Percentiles rank a stretch among this genome's conserved stretches.
These are phyloP conservation scores for Arctopsyche grandis DNA, from an alignment of 1,140 invertebrate genomes.

Conservation along the genomic window DNA sequence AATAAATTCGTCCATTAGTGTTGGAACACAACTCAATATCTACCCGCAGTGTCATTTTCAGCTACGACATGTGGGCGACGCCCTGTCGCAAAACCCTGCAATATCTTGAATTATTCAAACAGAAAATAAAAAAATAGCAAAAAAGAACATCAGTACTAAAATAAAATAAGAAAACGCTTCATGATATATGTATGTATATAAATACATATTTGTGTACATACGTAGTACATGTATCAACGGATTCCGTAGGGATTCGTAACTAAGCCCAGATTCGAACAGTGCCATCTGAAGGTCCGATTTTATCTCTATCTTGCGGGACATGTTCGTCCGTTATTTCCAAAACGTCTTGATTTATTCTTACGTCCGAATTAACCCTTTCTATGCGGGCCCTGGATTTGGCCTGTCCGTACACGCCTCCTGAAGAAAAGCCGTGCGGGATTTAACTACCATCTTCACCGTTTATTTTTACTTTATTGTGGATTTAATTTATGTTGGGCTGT, in stretches of 20 bases:
- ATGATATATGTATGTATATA: not conserved
- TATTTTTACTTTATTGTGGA: not conserved
- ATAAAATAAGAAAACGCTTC: not conserved
- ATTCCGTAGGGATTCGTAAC: not conserved
- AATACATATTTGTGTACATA: not conserved
- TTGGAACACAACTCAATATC: too few species aligned
- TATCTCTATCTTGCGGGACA: constrained; percentile 4
- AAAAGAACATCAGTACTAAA: too few species aligned
- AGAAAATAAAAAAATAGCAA: too few species aligned
- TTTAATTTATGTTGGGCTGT: not conserved
- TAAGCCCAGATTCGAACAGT: not conserved
- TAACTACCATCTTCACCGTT: not conserved
- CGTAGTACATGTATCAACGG: not conserved
- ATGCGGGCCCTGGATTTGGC: not conserved
- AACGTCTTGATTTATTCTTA: constrained; percentile 25
- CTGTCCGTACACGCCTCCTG: not conserved
- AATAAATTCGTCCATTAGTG: too few species aligned
- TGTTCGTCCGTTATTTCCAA: constrained; percentile 12
- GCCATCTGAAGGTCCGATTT: not conserved
- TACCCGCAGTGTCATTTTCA: too few species aligned
- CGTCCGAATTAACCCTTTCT: constrained; percentile 8
- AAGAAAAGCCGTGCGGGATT: not conserved
- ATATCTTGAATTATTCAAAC: too few species aligned
- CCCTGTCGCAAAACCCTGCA: too few species aligned
- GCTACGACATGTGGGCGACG: too few species aligned